These are phyloP conservation scores for Drosophila macrospina DNA, from an alignment of 2,888 invertebrate genomes.

Conservation along the genomic window DNA sequence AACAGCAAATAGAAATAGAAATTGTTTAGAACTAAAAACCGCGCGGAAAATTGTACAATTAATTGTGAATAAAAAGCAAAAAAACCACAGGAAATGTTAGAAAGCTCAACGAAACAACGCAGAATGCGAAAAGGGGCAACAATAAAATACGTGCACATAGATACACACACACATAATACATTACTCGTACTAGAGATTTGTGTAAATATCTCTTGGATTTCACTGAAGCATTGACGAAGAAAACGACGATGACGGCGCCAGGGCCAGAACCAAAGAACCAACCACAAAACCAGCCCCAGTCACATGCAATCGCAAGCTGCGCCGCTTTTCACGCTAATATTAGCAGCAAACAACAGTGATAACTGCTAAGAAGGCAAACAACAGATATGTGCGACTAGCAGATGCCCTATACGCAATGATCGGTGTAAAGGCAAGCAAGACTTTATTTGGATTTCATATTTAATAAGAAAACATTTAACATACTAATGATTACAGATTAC, in stretches of 20 bases:
- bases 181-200: conserved; percentile 20
- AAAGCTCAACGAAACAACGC: conserved; percentile 33
- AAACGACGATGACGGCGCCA: conserved; percentile 23
- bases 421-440: not conserved
- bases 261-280: conserved; percentile 31
- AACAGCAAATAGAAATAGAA: conserved; percentile 42
- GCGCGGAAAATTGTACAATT: conserved; percentile 58
- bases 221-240: conserved; percentile 31
- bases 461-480: too few relatives aligned
- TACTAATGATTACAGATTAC: too few relatives aligned
- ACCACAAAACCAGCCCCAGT: conserved; percentile 41
- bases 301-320: conserved; percentile 61
- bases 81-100: conserved; percentile 58
- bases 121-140: conserved; percentile 21
- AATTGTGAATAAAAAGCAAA: conserved; percentile 49
- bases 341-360: conserved; percentile 50
- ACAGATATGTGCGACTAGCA: conserved; percentile 1
- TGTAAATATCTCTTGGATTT: conserved; percentile 54
- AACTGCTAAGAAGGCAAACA: conserved; percentile 28
- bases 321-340: conserved; percentile 68
- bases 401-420: conserved; percentile 10
- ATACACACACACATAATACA: conserved; percentile 1
- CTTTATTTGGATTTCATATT: too few relatives aligned
- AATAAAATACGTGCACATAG: conserved; percentile 25
- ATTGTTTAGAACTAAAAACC: conserved; percentile 45